Evolutionary conservation across 2,113 vertebrate species (phyloP), one percentile per base, ranked within the genome.

Genomic region (Dipodomys stephensi): DNA sequence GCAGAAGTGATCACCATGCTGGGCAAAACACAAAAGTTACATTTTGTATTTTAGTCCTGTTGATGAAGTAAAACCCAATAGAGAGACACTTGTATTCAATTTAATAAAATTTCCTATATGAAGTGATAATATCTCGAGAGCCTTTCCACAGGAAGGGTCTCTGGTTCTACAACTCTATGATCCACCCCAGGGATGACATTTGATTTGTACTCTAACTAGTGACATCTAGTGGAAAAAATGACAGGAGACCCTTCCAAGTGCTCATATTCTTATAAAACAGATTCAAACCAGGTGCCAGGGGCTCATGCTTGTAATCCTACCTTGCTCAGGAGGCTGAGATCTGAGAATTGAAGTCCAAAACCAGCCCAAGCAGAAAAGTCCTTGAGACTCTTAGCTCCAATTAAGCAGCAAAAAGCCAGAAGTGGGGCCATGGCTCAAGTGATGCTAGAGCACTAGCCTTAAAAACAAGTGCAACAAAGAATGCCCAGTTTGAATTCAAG

Each of bases 101-200:
- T 44, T 85, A 62, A 88, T 79, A 76, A 76, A 53, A 79, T 88
- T 68, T n/a, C 49, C 90, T 44, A 77, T 57, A 87, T 32, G 68
- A 95, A 90, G 46, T 39, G 16, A 81, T 69, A 81, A 87, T 49
- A 35, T 85, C 49, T 49, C 87, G 77, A 4, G 2, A 32, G 20
- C 6, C 64, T 71, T 53, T 72, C 95, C 53, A 77, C 10, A 68
- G 67, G 16, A 49, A 88, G 68, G 25, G 53, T 77, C 72, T 93
- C 68, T 93, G 68, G 32, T 57, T 74, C 32, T 65, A 12, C 27
- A 27, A 71, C 27, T 71, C 79, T 2, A 22, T 83, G 69, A 64
- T 30, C 84, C n/a, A 83, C 9, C 32, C 9, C 57, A 83, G 84
- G 32, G 60, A 77, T 72, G 30, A 62, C 30, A 80, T 22, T 32